A percentile compares a stretch with the other conserved stretches of the same genome.
phyloP scores from a whole-genome alignment of 2,888 invertebrate genomes.

The Deroplatys truncata region DNA sequence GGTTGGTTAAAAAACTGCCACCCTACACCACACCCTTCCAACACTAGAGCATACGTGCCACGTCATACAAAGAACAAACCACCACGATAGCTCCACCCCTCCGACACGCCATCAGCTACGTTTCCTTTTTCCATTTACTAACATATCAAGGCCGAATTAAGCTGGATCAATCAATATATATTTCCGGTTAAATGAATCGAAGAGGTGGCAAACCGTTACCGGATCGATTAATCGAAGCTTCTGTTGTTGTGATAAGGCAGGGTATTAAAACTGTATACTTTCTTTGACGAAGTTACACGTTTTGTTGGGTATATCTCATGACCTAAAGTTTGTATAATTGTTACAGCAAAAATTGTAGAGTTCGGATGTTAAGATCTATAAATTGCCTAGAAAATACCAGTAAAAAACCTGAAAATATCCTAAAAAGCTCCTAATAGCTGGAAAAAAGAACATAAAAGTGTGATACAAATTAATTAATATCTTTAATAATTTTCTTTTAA shows the following conservation, averaged over 20 bases:
- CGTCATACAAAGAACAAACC: neutral
- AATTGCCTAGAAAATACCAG: too few relatives aligned
- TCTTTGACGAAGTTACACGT: too few relatives aligned
- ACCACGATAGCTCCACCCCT: neutral
- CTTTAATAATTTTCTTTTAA: too few relatives aligned
- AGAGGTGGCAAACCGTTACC: neutral
- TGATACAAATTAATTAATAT: too few relatives aligned
- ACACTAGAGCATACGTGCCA: neutral
- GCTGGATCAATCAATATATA: neutral
- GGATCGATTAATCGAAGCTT: neutral
- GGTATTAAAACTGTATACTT: too few relatives aligned
- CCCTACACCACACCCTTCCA: neutral
- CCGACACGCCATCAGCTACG: neutral
- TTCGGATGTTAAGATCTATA: too few relatives aligned
- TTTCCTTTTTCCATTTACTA: neutral
- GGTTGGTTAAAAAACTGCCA: neutral
- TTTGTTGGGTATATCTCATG: too few relatives aligned
- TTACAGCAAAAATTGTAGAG: too few relatives aligned
- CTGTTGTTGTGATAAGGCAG: neutral
- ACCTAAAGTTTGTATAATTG: too few relatives aligned
- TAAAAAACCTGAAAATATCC: too few relatives aligned
- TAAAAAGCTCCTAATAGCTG: too few relatives aligned
- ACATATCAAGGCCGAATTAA: neutral
- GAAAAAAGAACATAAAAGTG: too few relatives aligned
- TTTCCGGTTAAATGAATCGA: neutral